Base-by-base conservation (phyloP, 2,888 invertebrate species). In the Diaperis boleti region DNA sequence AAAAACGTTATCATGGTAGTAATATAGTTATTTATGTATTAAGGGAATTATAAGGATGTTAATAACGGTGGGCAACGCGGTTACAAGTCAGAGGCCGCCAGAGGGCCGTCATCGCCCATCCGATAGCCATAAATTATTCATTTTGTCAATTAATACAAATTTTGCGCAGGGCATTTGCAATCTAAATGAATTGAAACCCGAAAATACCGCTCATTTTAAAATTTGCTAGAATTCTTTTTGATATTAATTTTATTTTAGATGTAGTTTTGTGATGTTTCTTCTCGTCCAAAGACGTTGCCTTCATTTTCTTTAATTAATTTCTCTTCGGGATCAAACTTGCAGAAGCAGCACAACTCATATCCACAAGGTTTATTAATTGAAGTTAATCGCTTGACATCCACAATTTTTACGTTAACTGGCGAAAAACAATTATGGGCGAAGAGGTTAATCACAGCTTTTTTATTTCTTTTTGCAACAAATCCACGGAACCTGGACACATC, bases 291-390 rank as follows among this genome's bases (percentile, higher is more conserved):
- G 14, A 52, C 37, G 17, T 18, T 15, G 15, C 54, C 54, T 26
- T 41, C 11, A 39, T 54, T 49, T 33, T 49, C 49, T 20, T 35
- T 37, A 20, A 55, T 55, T 31, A 55, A 14, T 10, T 35, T 44
- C 44, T 56, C 45, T 45, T 56, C 44, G 6, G 56, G 56, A 29
- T 56, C 44, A 15, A 54, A 54, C 54, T 54, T 54, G 18, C 18
- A 15, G 20, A 20, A 18, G 20, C 54, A 54, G 54, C n/a, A 11
- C 41, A 54, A 41, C 13, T 54, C 39, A 41, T 54, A 54, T n/a
- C 39, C 15, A 18, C 54, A 54, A 20, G 54, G 54, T 54, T 5
- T 35, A 37, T 6, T 20, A 52, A 11, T 52, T 52, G 52, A 52
- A 18, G 52, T 52, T 52, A 54, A 54, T 54, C 11, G 18, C 41